Evolutionary conservation across 2,888 invertebrate species (phyloP).

Genomic region (Altica lythri): DNA sequence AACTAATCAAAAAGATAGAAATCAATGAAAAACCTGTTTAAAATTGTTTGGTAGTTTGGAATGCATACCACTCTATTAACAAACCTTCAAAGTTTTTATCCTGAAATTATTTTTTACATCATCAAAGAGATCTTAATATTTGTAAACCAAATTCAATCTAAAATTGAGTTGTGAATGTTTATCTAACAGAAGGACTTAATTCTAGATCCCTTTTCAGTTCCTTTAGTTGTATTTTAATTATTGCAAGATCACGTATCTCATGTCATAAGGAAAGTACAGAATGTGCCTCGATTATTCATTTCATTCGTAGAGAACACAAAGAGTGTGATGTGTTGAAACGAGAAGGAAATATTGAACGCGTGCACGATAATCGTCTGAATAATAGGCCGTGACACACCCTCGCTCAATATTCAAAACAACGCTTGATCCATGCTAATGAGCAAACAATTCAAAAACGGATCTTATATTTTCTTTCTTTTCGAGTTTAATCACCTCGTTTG

Average conservation of each 20-base stretch:
- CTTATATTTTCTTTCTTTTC: conserved; percentile 15
- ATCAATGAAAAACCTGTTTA: no score
- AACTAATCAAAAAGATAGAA: no score
- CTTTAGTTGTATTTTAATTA: no score
- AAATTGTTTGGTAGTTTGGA: no score
- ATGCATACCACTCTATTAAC: no score
- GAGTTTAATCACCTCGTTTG: conserved; percentile 20
- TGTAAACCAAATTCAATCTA: no score
- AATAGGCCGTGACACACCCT: conserved; percentile 31
- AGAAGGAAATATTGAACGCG: conserved; percentile 18
- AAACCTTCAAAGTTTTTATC: no score
- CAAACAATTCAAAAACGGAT: conserved; percentile 34
- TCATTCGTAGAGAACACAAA: background rate
- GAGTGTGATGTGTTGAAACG: background rate
- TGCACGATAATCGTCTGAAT: conserved; percentile 30
- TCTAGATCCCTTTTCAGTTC: no score
- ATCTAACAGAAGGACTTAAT: no score
- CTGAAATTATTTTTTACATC: no score
- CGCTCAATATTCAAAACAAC: conserved; percentile 27
- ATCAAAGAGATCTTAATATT: no score
- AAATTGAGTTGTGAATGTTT: no score
- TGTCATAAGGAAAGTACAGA: conserved; percentile 8
- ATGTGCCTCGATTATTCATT: conserved; percentile 29
- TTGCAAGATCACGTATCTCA: conserved; percentile 30
- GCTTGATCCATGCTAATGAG: conserved; percentile 40